Conservation (phyloP, 2,797 vertebrate genomes). For the Austrolebias charrua region DNA sequence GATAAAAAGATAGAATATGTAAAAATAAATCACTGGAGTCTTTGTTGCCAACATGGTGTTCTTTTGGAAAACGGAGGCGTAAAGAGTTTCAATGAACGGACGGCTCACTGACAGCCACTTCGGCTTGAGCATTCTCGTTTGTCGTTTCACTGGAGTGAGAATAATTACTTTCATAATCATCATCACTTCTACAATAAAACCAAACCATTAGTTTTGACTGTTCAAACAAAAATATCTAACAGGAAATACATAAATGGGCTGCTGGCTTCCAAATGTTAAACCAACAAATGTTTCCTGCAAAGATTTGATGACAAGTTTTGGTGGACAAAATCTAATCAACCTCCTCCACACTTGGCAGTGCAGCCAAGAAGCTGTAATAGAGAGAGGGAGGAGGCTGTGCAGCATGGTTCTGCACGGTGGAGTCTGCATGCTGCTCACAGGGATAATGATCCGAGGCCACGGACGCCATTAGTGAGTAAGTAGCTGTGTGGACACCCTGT, state of each 20-base stretch:
- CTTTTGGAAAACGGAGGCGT: background rate
- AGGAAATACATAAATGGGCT: slow-evolving; percentile 6
- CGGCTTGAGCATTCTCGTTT: background rate
- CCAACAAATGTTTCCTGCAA: slow-evolving; percentile 20
- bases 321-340: slow-evolving; percentile 54
- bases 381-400: slow-evolving; percentile 48
- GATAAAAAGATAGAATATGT: background rate
- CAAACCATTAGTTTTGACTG: slow-evolving; percentile 1
- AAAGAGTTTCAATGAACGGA: background rate
- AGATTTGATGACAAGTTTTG: slow-evolving; percentile 28
- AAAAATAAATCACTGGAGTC: background rate
- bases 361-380: slow-evolving; percentile 39
- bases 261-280: slow-evolving; percentile 22
- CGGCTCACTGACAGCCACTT: background rate
- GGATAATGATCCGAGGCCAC: slow-evolving; percentile 80
- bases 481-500: slow-evolving; percentile 72
- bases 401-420: slow-evolving; percentile 37
- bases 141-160: slow-evolving; percentile 7
- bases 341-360: slow-evolving; percentile 58
- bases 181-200: slow-evolving; percentile 1
- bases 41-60: background rate
- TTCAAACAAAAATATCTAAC: background rate
- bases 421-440: slow-evolving; percentile 48
- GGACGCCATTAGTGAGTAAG: slow-evolving; percentile 79
- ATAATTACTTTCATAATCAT: background rate